phyloP scores from a whole-genome alignment of 2,888 invertebrate genomes.

The Drosophila crucigera region DNA sequence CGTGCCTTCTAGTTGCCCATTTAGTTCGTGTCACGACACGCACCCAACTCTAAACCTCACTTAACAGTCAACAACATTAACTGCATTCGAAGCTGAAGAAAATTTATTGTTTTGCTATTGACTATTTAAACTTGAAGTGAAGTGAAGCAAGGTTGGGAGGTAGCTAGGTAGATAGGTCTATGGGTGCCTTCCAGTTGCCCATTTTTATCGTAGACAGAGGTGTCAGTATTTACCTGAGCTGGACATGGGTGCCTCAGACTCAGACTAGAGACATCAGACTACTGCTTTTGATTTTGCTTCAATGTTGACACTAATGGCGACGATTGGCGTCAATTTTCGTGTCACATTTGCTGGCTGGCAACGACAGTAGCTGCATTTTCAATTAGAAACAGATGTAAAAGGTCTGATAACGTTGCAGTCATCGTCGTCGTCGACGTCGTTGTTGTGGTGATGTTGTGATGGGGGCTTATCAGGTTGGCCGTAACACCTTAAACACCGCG shows the following conservation, averaged over 20 bases:
- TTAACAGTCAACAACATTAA: slow-evolving; percentile 22
- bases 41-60: background rate
- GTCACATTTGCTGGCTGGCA: slow-evolving; percentile 54
- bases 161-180: background rate
- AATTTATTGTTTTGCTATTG: slow-evolving; percentile 74
- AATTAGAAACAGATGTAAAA: slow-evolving; percentile 84
- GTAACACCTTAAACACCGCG: slow-evolving; percentile 27
- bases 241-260: slow-evolving; percentile 30
- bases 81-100: slow-evolving; percentile 50
- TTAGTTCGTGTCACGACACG: slow-evolving; percentile 23
- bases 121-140: slow-evolving; percentile 66
- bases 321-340: slow-evolving; percentile 83
- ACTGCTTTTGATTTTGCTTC: slow-evolving; percentile 12
- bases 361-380: slow-evolving; percentile 83
- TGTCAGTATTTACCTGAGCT: slow-evolving; percentile 42
- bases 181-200: slow-evolving; percentile 31
- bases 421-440: background rate
- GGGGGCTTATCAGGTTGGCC: slow-evolving; percentile 47
- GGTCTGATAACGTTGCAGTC: slow-evolving; percentile 68
- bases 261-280: slow-evolving; percentile 1
- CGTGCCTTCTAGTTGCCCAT: background rate
- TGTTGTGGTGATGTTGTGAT: background rate
- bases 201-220: slow-evolving; percentile 50
- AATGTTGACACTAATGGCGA: slow-evolving; percentile 79
- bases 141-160: background rate